Evolutionary conservation across 1,140 invertebrate species (phyloP), one percentile per base, ranked within the genome.

Genomic region (Aphelinus atriplicis): DNA sequence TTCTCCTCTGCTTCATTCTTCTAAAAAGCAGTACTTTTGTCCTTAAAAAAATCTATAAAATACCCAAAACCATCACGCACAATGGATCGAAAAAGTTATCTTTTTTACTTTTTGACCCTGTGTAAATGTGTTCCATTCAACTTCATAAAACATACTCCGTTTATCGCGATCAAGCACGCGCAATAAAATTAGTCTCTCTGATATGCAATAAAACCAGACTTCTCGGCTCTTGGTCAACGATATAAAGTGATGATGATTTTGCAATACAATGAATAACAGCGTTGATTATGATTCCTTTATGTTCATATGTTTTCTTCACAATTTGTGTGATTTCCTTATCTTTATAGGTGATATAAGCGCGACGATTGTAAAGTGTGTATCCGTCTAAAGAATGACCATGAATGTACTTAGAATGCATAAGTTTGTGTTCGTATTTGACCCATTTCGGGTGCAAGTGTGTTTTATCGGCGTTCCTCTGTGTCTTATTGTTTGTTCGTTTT

Each of bases 131-230:
- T 81, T 81, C 76, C 77, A 61, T 81, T 76, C 80, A 77, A 75
- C 82, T 78, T 79, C 78, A 61, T 81, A 78, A 3, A 51, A 48
- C 26, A 45, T 66, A 57, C 3, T 65, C 10, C 58, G 63, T 56
- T 56, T 67, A 66, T 1, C 9, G 7, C 26, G 7, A 26, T 53
- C 71, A 9, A 57, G 9, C 4, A 69, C 48, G 48, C 64, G 64
- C 60, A 75, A 68, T 68, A 76, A 63, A 74, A 69, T 78, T 68
- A 77, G 73, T 63, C 73, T 71, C 68, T 71, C 45, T 88, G 86
- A 88, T 88, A 88, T 88, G 84, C 84, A 81, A 86, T 86, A 82
- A 81, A 83, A 82, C 83, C 83, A 86, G 82, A 85, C 81, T 85
- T 82, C 73, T 86, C 83, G 26, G 81, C 79, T 81, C 76, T 87